These are phyloP conservation scores for Antheraea yamamai DNA, from an alignment of 2,888 invertebrate genomes.

Conservation along the genomic window DNA sequence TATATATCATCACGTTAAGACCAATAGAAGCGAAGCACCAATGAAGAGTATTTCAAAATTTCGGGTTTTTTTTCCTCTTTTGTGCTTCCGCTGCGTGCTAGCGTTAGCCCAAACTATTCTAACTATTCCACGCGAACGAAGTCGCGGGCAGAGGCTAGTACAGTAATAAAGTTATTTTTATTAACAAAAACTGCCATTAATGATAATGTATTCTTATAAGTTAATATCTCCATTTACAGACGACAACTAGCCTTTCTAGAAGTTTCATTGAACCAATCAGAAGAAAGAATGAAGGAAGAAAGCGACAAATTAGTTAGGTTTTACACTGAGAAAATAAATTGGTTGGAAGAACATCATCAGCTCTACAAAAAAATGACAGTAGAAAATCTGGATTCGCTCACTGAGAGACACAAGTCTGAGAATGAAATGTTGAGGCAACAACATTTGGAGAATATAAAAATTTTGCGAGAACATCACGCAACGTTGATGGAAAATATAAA, in stretches of 20 bases:
- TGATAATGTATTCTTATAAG: background rate
- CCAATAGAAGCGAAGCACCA: too few relatives aligned
- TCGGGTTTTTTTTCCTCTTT: too few relatives aligned
- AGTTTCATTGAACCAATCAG: conserved; percentile 78
- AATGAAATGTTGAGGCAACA: conserved; percentile 69
- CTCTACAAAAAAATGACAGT: conserved; percentile 76
- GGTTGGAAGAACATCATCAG: conserved; percentile 79
- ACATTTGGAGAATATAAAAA: conserved; percentile 71
- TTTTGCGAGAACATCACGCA: conserved; percentile 76
- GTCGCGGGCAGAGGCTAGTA: too few relatives aligned
- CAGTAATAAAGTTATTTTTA: background rate
- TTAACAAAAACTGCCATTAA: background rate
- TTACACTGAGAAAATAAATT: conserved; percentile 76
- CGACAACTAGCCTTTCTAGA: conserved; percentile 83
- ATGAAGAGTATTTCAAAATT: too few relatives aligned
- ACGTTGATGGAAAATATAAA: conserved; percentile 82
- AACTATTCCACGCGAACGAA: too few relatives aligned
- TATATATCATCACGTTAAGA: too few relatives aligned
- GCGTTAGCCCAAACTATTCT: too few relatives aligned
- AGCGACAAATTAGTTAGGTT: conserved; percentile 74
- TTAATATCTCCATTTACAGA: conserved; percentile 47
- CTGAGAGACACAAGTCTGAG: conserved; percentile 71
- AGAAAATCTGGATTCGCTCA: conserved; percentile 71
- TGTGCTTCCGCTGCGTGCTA: too few relatives aligned
- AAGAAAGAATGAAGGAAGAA: conserved; percentile 83